Conservation (phyloP, 2,888 invertebrate genomes). For the Augiades crinisus region DNA sequence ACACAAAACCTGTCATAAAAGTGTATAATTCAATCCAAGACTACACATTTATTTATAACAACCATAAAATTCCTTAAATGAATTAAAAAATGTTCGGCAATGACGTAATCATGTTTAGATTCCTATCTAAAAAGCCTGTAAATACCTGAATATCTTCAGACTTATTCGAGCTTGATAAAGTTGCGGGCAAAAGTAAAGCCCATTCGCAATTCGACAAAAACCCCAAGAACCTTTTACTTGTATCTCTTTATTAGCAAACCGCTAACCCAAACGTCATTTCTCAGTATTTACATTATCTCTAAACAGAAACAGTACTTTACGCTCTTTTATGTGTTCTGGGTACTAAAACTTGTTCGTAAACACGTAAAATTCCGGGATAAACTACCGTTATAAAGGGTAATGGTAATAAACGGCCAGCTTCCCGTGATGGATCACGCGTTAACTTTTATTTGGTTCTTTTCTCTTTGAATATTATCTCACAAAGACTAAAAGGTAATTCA, state of each 20-base stretch:
- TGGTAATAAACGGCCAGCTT: constrained; percentile 13
- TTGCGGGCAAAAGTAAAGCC: too few relatives aligned
- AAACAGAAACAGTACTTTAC: constrained; percentile 12
- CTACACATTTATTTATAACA: too few relatives aligned
- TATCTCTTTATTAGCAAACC: not conserved
- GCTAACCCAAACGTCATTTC: constrained; percentile 1
- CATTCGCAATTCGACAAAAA: too few relatives aligned
- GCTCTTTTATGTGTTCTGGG: constrained; percentile 1
- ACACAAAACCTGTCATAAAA: too few relatives aligned
- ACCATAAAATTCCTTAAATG: too few relatives aligned
- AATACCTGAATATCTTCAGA: too few relatives aligned
- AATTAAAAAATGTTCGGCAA: too few relatives aligned
- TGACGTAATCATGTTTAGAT: too few relatives aligned
- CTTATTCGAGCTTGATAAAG: too few relatives aligned
- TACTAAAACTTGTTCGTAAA: constrained; percentile 19
- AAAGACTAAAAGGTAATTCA: not conserved
- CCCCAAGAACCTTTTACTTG: not conserved
- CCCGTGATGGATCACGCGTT: constrained; percentile 15
- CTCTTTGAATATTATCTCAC: constrained; percentile 1
- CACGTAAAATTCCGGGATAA: constrained; percentile 19
- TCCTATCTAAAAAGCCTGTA: too few relatives aligned
- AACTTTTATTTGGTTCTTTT: constrained; percentile 9
- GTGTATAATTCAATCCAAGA: too few relatives aligned
- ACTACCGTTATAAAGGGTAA: constrained; percentile 14
- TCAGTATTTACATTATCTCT: constrained; percentile 6